Evolutionary conservation across 2,888 invertebrate species (phyloP).

Genomic region (Oscheius myriophilus): DNA sequence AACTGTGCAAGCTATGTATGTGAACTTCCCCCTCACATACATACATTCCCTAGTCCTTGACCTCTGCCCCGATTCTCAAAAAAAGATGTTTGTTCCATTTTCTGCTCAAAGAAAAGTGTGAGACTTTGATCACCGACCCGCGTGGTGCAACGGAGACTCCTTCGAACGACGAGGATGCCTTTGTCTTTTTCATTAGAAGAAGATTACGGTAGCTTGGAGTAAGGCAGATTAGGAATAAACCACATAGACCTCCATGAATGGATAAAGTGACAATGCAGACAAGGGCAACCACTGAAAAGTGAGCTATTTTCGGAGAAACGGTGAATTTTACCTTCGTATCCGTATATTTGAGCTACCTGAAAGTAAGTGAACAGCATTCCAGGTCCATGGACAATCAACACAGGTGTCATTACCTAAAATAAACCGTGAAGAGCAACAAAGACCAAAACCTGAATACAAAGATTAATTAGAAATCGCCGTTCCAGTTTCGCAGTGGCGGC

Average conservation of each 20-base stretch:
- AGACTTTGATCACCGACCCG: too few relatives aligned
- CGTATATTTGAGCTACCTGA: not conserved
- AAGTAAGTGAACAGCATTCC: slow-evolving; percentile 3
- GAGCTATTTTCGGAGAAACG: not conserved
- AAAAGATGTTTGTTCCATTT: too few relatives aligned
- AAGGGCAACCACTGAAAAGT: slow-evolving; percentile 6
- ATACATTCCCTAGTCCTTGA: too few relatives aligned
- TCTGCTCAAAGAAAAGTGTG: too few relatives aligned
- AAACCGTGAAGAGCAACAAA: too few relatives aligned
- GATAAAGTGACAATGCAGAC: slow-evolving; percentile 5
- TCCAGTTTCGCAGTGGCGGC: slow-evolving; percentile 5
- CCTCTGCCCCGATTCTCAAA: too few relatives aligned
- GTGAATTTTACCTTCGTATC: slow-evolving; percentile 6
- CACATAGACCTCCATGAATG: not conserved
- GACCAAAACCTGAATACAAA: not conserved
- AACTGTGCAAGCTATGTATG: too few relatives aligned
- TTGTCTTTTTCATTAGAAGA: too few relatives aligned
- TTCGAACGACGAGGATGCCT: too few relatives aligned
- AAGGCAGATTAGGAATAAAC: not conserved
- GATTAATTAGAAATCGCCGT: slow-evolving; percentile 3
- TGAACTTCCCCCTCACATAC: too few relatives aligned
- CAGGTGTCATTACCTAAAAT: slow-evolving; percentile 3
- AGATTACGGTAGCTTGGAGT: slow-evolving; percentile 7
- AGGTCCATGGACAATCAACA: slow-evolving; percentile 2
- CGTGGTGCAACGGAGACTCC: too few relatives aligned